A percentile compares a stretch with the other conserved stretches of the same genome.
Evolutionary conservation across 2,888 invertebrate species (phyloP).

Genomic region (Eristalis tenax): DNA sequence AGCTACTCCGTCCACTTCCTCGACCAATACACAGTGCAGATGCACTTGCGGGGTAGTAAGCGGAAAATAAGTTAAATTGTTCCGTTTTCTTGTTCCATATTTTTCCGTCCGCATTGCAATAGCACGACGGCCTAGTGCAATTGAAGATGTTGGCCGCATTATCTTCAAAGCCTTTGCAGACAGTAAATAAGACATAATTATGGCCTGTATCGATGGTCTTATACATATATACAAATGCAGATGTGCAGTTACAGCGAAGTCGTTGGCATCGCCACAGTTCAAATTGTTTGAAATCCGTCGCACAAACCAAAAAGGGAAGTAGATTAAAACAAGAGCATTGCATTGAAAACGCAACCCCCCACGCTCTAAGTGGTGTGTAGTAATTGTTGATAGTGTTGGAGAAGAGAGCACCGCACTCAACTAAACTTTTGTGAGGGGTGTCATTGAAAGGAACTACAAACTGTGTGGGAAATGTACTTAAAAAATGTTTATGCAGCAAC

Average conservation of each 20-base stretch:
- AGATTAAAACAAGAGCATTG: background rate
- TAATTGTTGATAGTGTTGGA: conserved; percentile 33
- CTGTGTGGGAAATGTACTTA: background rate
- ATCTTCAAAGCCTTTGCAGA: background rate
- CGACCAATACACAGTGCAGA: conserved; percentile 27
- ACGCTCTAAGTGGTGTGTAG: conserved; percentile 1
- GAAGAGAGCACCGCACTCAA: conserved; percentile 11
- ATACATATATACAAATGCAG: background rate
- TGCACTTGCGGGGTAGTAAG: conserved; percentile 41
- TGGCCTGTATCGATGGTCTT: background rate
- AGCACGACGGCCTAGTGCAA: background rate
- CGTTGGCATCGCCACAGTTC: conserved; percentile 41
- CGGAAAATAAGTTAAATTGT: background rate
- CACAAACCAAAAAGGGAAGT: background rate
- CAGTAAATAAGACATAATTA: background rate
- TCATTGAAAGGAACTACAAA: background rate
- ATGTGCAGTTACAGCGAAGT: conserved; percentile 9
- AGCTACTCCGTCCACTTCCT: background rate
- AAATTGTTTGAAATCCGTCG: conserved; percentile 20
- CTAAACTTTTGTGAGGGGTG: conserved; percentile 21
- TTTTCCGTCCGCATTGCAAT: conserved; percentile 38
- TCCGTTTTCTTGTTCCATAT: background rate
- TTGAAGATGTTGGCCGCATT: conserved; percentile 36
- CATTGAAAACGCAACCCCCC: background rate
- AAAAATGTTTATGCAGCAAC: conserved; percentile 23